Evolutionary conservation across 2,113 vertebrate species (phyloP), one percentile per base, ranked within the genome.

Genomic region (Plotosus lineatus): DNA sequence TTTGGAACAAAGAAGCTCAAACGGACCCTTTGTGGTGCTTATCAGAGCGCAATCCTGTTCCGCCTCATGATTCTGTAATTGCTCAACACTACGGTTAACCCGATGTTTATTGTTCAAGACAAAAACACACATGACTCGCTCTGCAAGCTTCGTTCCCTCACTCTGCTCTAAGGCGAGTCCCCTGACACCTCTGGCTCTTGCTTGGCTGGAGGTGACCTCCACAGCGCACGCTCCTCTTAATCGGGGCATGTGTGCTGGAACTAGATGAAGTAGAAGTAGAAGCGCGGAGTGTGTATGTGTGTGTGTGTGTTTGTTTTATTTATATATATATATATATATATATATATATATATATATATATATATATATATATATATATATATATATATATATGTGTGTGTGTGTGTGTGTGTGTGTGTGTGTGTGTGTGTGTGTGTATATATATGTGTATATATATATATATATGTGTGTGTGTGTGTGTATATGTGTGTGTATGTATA

Each of bases 171-270:
- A 50, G 69, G 44, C 44, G 69, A 51, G 44, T 72, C 46, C 28
- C 19, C 7, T 10, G 26, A 9, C 6, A 19, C 26, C n/a, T 55
- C 26, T 72, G 21, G n/a, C 28, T 73, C 50, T 17, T 4, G 69
- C 74, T 44, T 12, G 15, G 44, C 68, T 66, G 58, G 40, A 68
- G 75, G 36, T 80, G 56, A 40, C 68, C 82, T 33, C 58, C 19
- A 19, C 60, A 15, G 44, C 15, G n/a, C 31, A 33, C 23, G 46
- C 17, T 38, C 55, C 72, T 44, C 28, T n/a, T 86, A 84, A 84
- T 28, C 80, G 36, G 82, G 79, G 69, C 15, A n/a, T 73, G 44
- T 50, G 26, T 79, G 83, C 44, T 68, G 66, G 28, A 56, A 15
- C 40, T n/a, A n/a, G n/a, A n/a, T n/a, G n/a, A n/a, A n/a, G n/a